Evolutionary conservation across 2,888 invertebrate genomes (phyloP), one percentile per base, ranked within the genome.

Genomic region (Disparrhopalites patrizii): DNA sequence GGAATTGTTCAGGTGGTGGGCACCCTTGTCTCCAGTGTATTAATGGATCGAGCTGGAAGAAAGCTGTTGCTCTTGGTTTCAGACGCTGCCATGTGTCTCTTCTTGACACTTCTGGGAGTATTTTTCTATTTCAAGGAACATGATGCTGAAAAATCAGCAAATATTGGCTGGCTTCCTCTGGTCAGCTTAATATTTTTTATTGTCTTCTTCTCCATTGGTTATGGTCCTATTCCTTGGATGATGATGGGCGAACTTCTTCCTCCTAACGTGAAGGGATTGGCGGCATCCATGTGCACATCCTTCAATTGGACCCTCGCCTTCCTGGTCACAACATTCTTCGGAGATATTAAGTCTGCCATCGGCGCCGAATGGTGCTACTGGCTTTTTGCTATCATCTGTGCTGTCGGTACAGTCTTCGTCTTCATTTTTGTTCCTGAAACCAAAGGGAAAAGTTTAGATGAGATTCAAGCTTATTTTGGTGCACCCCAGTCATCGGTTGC

Each of bases 141-240:
- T n/a, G 67, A 55, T 7, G 10, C 78, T n/a, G 33, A 30, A 30
- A 43, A 25, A 18, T 71, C 73, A 1, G 69, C 68, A 0, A 63
- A 62, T 20, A 81, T 90, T 2, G 86, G 87, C 0, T 88, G 88
- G 87, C 73, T 91, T 30, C 91, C 91, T 0, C 80, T 93, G 7
- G 75, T 86, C 1, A 85, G 88, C 27, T 79, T 93, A 25, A 89
- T 90, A 56, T 69, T 89, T 2, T 94, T 91, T 79, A 87, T 92
- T 20, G 79, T 90, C 28, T 85, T 89, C 55, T 93, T 92, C 80
- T 90, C 91, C 0, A 77, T 92, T 47, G 90, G 90, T 13, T 86
- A 88, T 77, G 91, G 91, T 0, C 90, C 91, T 0, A 86, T 91
- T 51, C 90, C 91, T 0, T 91, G 91, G 90, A 84, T 92, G 83